Evolutionary conservation across 2,797 vertebrate species (phyloP), one percentile per base, ranked within the genome.

Genomic region (Muscicapa comitata): DNA sequence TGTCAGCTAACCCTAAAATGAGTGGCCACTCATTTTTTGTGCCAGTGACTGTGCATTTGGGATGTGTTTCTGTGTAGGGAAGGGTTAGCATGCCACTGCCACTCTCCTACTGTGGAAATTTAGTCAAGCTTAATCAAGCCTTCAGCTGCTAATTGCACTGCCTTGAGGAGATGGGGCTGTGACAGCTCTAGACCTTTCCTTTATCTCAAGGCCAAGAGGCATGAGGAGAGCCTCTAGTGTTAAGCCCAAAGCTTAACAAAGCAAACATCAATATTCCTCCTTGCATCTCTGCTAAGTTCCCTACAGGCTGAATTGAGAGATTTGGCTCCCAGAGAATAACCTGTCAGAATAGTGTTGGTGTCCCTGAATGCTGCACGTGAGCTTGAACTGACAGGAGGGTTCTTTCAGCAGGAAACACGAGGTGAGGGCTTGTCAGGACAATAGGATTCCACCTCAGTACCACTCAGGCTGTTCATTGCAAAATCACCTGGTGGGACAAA

Each of bases 401-500:
- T 85, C 76, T 82, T 53, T 21, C 45, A 63, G 75, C 18, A 63
- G 62, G 79, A 83, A 86, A 74, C 57, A 19, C 2, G 8, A 83
- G 59, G 37, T 67, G 74, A 76, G 51, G 63, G 10, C 53, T 91
- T 91, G 67, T 70, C 74, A 85, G 86, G 37, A 75, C 89, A 71
- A 74, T 88, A 91, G 50, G 90, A 83, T 94, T 94, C 72, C 79
- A 70, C 45, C 33, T 86, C 75, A 65, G 15, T 80, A 78, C 58
- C 68, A 45, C 31, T 77, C 54, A 11, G 40, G 28, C 28, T 77
- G 9, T 58, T 47, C 20, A 35, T 57, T 86, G 76, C 88, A 93
- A 61, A 88, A 88, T 94, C 86, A 90, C 63, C 76, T 90, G 83
- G 86, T 43, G n/a, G 58, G 88, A 75, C 83, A 88, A 81, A 94